Percentiles rank a stretch among this genome's conserved stretches.
Evolutionary conservation across 2,797 vertebrate genomes (phyloP).

Genomic region (Onychomys torridus): DNA sequence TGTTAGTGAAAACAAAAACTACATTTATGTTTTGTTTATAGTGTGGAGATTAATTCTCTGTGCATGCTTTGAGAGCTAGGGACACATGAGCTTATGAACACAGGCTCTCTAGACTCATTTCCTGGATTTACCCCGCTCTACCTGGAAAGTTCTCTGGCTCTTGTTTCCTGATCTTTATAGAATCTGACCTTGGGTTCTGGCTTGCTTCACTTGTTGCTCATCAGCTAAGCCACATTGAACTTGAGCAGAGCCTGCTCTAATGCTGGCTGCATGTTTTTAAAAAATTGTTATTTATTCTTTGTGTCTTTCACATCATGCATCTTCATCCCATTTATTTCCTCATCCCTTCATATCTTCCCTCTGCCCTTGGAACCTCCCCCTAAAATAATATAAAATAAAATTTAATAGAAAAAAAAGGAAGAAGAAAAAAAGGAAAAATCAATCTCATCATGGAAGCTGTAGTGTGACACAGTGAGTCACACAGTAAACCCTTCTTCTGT

Average conservation of each 20-base stretch:
- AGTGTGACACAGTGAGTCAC: background rate
- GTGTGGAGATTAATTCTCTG: background rate
- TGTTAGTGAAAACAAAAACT: background rate
- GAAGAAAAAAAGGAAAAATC: background rate
- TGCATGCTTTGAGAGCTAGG: background rate
- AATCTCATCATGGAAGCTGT: background rate
- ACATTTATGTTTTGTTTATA: background rate
- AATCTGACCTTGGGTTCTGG: background rate
- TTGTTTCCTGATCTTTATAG: constrained; percentile 2
- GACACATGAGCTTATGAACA: constrained; percentile 9
- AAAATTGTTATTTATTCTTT: background rate
- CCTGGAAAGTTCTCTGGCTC: background rate
- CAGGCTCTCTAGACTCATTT: background rate
- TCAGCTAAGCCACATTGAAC: background rate
- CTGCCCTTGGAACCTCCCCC: too few relatives aligned
- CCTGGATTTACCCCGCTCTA: constrained; percentile 7
- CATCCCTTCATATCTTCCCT: too few relatives aligned
- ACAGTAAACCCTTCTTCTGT: too few relatives aligned
- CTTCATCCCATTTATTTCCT: background rate
- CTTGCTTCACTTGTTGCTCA: background rate
- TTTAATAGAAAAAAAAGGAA: background rate
- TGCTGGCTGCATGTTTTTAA: background rate
- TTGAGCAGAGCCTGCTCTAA: background rate
- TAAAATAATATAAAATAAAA: too few relatives aligned
- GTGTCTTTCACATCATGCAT: background rate